These are phyloP conservation scores for Apamea epomidion DNA, from an alignment of 2,888 invertebrate species.

Conservation along the genomic window DNA sequence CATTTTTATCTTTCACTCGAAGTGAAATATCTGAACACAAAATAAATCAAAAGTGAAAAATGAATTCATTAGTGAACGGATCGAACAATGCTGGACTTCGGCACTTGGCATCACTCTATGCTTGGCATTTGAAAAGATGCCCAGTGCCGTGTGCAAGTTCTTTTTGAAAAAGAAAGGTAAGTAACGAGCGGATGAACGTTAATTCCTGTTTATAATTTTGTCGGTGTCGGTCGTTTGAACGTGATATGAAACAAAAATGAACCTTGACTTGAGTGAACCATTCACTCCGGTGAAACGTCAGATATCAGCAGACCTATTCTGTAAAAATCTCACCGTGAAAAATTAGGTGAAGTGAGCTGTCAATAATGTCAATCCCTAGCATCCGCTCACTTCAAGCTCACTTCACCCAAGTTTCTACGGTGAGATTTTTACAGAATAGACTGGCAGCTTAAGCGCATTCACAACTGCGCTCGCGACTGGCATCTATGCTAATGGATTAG, in stretches of 20 bases:
- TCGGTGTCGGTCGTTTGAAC: background rate
- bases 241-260: background rate
- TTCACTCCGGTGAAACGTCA: background rate
- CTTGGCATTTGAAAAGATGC: too few relatives aligned
- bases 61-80: background rate
- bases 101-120: too few relatives aligned
- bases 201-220: background rate
- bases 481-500: constrained; percentile 28
- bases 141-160: too few relatives aligned
- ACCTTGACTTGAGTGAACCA: background rate
- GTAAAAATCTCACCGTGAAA: too few relatives aligned
- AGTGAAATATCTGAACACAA: background rate
- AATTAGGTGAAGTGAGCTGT: too few relatives aligned
- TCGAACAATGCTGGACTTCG: background rate
- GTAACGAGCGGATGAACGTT: background rate
- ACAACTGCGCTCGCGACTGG: too few relatives aligned
- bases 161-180: background rate
- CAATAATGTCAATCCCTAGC: too few relatives aligned
- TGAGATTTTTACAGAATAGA: too few relatives aligned
- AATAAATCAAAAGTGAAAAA: background rate
- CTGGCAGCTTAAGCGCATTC: too few relatives aligned
- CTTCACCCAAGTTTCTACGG: too few relatives aligned
- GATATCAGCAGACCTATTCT: too few relatives aligned
- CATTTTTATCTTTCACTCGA: background rate
- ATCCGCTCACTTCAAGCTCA: too few relatives aligned